These are phyloP conservation scores for Diabrotica virgifera DNA, from an alignment of 1,140 invertebrate genomes.

Conservation along the genomic window DNA sequence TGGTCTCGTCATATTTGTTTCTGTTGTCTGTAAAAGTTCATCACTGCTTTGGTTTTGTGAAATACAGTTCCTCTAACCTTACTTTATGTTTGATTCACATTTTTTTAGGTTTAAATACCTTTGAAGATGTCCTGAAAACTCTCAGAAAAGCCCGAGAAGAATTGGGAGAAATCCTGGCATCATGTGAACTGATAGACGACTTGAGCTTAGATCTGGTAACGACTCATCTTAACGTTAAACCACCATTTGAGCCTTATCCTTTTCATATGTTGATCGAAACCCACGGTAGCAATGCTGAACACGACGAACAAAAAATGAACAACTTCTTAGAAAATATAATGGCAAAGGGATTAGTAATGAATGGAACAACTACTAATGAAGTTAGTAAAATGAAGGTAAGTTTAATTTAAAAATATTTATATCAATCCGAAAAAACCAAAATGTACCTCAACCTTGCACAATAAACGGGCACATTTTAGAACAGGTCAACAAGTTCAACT, in stretches of 20 bases:
- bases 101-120: constrained; percentile 66
- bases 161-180: constrained; percentile 87
- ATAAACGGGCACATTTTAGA: no score
- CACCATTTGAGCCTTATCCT: constrained; percentile 63
- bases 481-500: no score
- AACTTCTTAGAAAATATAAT: constrained; percentile 74
- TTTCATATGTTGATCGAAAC: constrained; percentile 94
- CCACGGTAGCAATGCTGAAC: constrained; percentile 74
- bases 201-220: constrained; percentile 61
- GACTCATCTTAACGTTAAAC: constrained; percentile 61
- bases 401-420: neutral
- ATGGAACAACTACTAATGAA: constrained; percentile 83
- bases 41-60: no score
- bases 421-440: no score
- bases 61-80: no score
- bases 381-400: constrained; percentile 71
- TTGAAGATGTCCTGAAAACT: constrained; percentile 73
- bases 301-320: constrained; percentile 86
- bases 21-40: no score
- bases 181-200: constrained; percentile 89
- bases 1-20: no score
- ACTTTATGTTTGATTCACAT: constrained; percentile 7
- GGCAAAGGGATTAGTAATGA: constrained; percentile 64
- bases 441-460: no score
- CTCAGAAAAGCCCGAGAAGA: constrained; percentile 69